phyloP scores from a whole-genome alignment of 2,797 vertebrate genomes.

The Thripadectes ignobilis region DNA sequence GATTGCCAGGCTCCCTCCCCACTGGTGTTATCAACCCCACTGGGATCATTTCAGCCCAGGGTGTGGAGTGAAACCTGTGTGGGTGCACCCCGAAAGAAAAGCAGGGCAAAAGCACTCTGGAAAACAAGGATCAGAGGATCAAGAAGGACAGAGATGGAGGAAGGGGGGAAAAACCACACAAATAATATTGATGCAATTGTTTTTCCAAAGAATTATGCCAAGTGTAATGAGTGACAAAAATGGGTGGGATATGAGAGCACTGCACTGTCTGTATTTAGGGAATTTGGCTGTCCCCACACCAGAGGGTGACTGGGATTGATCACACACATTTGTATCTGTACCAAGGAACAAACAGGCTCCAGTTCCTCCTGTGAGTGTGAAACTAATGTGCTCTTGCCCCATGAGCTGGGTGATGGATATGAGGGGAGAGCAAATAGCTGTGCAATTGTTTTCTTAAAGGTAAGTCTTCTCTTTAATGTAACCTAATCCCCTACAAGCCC shows the following conservation, averaged over 20 bases:
- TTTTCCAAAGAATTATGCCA: not conserved
- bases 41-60: not conserved
- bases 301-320: not conserved
- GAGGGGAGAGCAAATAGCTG: not conserved
- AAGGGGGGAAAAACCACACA: not conserved
- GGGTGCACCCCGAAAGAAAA: not conserved
- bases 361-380: not conserved
- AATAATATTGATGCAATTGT: not conserved
- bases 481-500: not conserved
- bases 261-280: not conserved
- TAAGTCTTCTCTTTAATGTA: not conserved
- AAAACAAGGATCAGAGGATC: not conserved
- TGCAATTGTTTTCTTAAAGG: not conserved
- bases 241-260: not conserved
- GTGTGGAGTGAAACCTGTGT: not conserved
- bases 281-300: not conserved
- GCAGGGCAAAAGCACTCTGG: rapidly evolving
- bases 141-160: not conserved
- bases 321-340: not conserved
- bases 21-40: not conserved
- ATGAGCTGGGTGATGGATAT: not conserved
- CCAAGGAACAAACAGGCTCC: not conserved
- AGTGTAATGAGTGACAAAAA: not conserved
- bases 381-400: not conserved
- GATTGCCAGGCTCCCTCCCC: not conserved